Evolutionary conservation across 2,113 vertebrate genomes (phyloP), one percentile per base, ranked within the genome.

Genomic region (Irena cyanogastra): DNA sequence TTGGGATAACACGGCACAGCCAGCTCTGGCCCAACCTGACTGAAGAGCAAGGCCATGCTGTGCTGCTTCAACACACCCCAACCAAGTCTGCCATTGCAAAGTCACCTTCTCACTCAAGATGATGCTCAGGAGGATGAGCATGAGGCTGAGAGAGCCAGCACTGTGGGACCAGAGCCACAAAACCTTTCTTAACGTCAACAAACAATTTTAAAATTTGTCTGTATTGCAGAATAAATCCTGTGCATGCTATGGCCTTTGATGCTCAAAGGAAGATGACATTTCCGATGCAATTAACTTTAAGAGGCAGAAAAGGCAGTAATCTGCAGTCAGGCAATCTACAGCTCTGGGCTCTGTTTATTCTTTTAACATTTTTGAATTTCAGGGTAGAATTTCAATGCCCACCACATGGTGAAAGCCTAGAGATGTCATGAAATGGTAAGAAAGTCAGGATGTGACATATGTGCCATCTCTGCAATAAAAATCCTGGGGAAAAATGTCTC

Each of bases 201-300:
- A 57, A 15, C 28, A 66, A 60, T 37, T 60, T 69, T 2, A 35
- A 60, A 84, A 59, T 27, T 37, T 61, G 39, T 53, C 61, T 33
- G 24, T 35, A 69, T 26, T 28, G 49, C 37, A 77, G 65, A 93
- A 52, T 47, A 65, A 95, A 61, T 74, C 27, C 52, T 23, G 17
- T 24, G 50, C 45, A 63, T 0, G 2, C 54, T 63, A 61, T 0
- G 0, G 27, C 35, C 35, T 94, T 86, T 26, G 52, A 59, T 23
- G 41, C 56, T 81, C 41, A 56, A 80, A 92, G 53, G 72, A 90
- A 66, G 22, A 66, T 45, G 71, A 35, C 30, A 91, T 83, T 88
- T 86, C 52, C 69, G 90, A 49, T 22, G 68, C 79, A 81, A 81
- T 78, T 86, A 88, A 93, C 68, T 77, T 94, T 39, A 11, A 68